Evolutionary conservation across 2,888 invertebrate genomes (phyloP), one percentile per base, ranked within the genome.

Genomic region (Lasioglossum leucozonium): DNA sequence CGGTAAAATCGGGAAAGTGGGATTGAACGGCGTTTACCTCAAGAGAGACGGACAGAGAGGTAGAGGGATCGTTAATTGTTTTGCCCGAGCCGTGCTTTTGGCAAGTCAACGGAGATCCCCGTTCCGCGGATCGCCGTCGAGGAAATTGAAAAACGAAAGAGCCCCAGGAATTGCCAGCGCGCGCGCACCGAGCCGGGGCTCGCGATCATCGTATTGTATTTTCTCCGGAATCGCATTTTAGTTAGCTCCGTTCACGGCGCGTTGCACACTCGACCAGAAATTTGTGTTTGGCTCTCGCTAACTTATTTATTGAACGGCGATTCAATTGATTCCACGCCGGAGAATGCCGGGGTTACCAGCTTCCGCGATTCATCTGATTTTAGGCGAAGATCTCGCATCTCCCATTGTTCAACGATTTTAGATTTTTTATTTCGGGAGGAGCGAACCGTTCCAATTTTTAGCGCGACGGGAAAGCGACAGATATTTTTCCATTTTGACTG

Each of bases 141-240:
- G 65, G 65, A 34, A 34, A 65, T 65, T 65, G 65, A 16, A 34
- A 34, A 65, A 34, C 18, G 65, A 34, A 34, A 34, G 65, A 18
- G 65, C 58, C 26, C 58, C 26, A 18, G 34, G 62, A 30, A 65
- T 65, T 65, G 62, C 62, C 62, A 16, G 58, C 26, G 13, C 18
- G 16, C 16, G 44, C 44, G 16, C 16, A 1, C n/a, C n/a, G n/a
- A n/a, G n/a, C n/a, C n/a, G 18, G 6, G 6, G 58, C 58, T 26
- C 58, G 58, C 58, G 58, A 62, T 62, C 26, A 62, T 62, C 58
- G 58, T 34, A 34, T 26, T 62, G 58, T 62, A 16, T 62, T 62
- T 62, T 30, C 26, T 5, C 13, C 16, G 6, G 58, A 62, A 26
- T 62, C 58, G 26, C 58, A 30, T 26, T 62, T 30, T 62, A 62